Evolutionary conservation across 2,113 vertebrate genomes (phyloP).

Genomic region (Mustela lutreola): DNA sequence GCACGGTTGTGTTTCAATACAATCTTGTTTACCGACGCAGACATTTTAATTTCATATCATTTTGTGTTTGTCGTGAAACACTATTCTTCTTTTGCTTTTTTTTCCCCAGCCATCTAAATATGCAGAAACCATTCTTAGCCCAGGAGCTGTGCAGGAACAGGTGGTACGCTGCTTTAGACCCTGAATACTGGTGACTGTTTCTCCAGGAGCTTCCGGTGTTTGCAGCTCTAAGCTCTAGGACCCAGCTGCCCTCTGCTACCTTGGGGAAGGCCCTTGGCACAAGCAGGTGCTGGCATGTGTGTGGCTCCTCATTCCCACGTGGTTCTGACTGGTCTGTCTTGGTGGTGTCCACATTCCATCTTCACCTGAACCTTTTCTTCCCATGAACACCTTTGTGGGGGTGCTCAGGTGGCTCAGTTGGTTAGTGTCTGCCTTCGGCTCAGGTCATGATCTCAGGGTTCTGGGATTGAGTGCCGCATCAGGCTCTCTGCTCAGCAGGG

Average conservation of each 20-base stretch:
- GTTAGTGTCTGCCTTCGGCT: background rate
- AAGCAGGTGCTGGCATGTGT: rapidly evolving
- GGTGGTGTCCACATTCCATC: background rate
- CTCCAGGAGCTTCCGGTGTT: background rate
- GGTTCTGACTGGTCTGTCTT: background rate
- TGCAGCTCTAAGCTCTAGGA: background rate
- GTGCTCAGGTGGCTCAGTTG: background rate
- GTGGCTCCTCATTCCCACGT: rapidly evolving
- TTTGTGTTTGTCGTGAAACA: conserved; percentile 4
- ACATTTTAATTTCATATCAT: background rate
- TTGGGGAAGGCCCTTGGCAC: background rate
- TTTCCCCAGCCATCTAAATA: background rate
- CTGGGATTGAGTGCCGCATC: background rate
- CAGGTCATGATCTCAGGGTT: background rate
- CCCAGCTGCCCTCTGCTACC: background rate
- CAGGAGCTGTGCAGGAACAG: background rate
- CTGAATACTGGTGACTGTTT: background rate
- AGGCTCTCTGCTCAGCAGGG: background rate
- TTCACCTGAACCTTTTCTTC: background rate
- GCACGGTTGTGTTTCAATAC: background rate
- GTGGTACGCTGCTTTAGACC: background rate
- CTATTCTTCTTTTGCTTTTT: background rate
- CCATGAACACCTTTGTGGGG: background rate
- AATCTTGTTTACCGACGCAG: background rate
- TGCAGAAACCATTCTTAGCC: background rate